Evolutionary conservation across 2,113 vertebrate species (phyloP).

Genomic region (Trachemys scripta): DNA sequence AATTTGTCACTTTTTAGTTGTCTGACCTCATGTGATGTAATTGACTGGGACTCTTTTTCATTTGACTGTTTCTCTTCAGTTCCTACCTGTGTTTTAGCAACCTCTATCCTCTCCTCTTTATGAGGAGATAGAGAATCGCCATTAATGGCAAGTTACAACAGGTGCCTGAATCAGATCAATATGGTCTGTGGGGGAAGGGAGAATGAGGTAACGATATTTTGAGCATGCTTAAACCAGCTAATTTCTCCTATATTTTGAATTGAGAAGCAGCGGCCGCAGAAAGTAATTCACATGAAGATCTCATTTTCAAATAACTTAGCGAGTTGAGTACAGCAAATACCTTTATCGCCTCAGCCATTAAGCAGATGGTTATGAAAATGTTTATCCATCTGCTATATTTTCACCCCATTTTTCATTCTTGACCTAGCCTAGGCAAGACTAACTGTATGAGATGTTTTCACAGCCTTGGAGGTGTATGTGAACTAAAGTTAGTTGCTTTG

Average conservation of each 20-base stretch:
- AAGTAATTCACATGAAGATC: not conserved
- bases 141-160: not conserved
- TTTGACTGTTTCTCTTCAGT: too few species aligned
- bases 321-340: not conserved
- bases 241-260: not conserved
- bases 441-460: not conserved
- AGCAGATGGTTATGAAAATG: not conserved
- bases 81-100: too few species aligned
- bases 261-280: not conserved
- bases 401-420: not conserved
- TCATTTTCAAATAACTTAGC: not conserved
- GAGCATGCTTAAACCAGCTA: not conserved
- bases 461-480: not conserved
- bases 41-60: too few species aligned
- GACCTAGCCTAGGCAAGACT: not conserved
- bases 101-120: too few species aligned
- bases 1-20: too few species aligned
- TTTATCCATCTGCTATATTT: not conserved
- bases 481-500: not conserved
- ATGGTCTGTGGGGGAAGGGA: not conserved
- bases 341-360: not conserved
- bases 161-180: not conserved
- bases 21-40: too few species aligned
- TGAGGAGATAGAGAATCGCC: too few species aligned
- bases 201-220: not conserved